phyloP scores from a whole-genome alignment of 2,113 vertebrate species.

The Ailurus styani region DNA sequence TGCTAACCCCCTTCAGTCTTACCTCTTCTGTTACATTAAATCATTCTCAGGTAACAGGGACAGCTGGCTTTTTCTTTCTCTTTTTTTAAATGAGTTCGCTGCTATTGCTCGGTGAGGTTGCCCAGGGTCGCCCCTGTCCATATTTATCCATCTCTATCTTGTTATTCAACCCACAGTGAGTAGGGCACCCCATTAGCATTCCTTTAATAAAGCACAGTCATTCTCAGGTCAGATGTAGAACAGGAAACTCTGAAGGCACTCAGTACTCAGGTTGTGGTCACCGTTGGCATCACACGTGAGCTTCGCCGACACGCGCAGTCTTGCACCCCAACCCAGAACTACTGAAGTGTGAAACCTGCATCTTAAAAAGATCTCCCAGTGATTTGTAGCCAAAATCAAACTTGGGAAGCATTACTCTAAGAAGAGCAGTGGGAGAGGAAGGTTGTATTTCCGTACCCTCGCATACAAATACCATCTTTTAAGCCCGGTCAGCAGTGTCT shows the following conservation, averaged over 20 bases:
- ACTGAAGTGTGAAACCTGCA: background rate
- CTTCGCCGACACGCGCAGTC: accelerated
- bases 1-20: background rate
- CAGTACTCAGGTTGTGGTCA: background rate
- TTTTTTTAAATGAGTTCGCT: background rate
- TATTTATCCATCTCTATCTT: background rate
- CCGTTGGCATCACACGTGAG: background rate
- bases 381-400: background rate
- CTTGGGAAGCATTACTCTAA: background rate
- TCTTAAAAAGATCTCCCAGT: background rate
- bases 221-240: background rate
- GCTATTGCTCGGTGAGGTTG: background rate
- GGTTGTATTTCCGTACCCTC: background rate
- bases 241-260: background rate
- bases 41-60: background rate
- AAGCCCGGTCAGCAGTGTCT: background rate
- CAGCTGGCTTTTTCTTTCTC: background rate
- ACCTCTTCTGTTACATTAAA: background rate
- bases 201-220: background rate
- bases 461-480: background rate
- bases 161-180: background rate
- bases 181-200: accelerated
- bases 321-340: background rate
- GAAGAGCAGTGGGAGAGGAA: background rate
- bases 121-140: background rate